phyloP scores from a whole-genome alignment of 2,888 invertebrate genomes.

The Dryococelus australis region DNA sequence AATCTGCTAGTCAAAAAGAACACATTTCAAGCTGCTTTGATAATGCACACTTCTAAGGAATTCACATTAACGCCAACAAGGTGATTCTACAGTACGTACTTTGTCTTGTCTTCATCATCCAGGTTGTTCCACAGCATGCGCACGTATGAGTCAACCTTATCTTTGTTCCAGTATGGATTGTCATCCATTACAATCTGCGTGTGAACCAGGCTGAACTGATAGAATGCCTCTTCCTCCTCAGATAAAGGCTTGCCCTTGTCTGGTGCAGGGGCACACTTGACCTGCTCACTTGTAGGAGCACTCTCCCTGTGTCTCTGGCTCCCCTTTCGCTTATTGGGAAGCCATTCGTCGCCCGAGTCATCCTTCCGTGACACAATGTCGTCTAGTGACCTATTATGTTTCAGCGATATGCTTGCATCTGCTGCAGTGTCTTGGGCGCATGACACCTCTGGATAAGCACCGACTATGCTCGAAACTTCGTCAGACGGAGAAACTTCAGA shows the following conservation, averaged over 20 bases:
- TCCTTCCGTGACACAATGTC: not conserved
- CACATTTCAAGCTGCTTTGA: too few species aligned
- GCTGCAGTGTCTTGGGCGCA: not conserved
- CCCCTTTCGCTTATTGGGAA: not conserved
- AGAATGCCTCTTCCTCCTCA: constrained; percentile 1
- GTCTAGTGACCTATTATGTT: too few species aligned
- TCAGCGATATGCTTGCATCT: too few species aligned
- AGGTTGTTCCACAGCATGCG: constrained; percentile 47
- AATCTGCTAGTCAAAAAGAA: too few species aligned
- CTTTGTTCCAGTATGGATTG: constrained; percentile 59
- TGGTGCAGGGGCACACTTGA: not conserved
- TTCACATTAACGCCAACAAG: too few species aligned
- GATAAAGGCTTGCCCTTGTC: too few species aligned
- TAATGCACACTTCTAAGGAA: too few species aligned
- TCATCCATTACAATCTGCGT: constrained; percentile 60
- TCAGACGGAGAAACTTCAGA: not conserved
- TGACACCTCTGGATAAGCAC: not conserved
- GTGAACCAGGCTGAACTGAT: constrained; percentile 41
- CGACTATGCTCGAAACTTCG: not conserved
- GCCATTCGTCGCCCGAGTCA: not conserved
- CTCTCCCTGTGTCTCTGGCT: too few species aligned
- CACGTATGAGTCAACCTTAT: constrained; percentile 47
- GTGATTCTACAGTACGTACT: constrained; percentile 39
- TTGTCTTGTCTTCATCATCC: constrained; percentile 45
- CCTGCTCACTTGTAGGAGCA: not conserved